phyloP scores from a whole-genome alignment of 2,888 invertebrate genomes.

The Drosophila acutilabella region DNA sequence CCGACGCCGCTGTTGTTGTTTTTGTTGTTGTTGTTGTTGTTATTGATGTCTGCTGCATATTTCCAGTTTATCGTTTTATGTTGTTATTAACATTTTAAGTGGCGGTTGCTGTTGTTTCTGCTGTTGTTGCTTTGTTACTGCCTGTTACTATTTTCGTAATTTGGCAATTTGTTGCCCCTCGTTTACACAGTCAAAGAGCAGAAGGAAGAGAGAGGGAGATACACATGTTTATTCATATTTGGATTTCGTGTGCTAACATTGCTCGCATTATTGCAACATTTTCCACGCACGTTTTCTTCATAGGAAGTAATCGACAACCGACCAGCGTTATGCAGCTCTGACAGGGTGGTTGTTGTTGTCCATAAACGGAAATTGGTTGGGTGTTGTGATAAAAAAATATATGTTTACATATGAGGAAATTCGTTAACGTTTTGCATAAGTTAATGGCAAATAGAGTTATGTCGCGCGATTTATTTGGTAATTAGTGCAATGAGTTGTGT shows the following conservation, averaged over 20 bases:
- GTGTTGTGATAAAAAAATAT: constrained; percentile 38
- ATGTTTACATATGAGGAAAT: constrained; percentile 65
- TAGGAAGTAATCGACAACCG: constrained; percentile 69
- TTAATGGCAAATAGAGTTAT: constrained; percentile 37
- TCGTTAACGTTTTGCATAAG: constrained; percentile 65
- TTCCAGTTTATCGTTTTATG: constrained; percentile 70
- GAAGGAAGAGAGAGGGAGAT: neutral
- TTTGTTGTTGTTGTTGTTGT: constrained; percentile 25
- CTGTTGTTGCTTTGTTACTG: constrained; percentile 37
- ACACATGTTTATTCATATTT: constrained; percentile 24
- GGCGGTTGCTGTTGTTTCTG: constrained; percentile 37
- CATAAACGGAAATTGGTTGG: constrained; percentile 67
- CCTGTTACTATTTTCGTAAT: constrained; percentile 58
- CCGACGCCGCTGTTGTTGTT: constrained; percentile 1
- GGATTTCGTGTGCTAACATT: constrained; percentile 55
- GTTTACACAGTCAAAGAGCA: constrained; percentile 11
- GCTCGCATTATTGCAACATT: constrained; percentile 75
- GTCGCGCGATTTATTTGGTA: constrained; percentile 39
- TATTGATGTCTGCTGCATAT: constrained; percentile 46
- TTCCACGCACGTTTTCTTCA: constrained; percentile 52
- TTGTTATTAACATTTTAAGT: constrained; percentile 76
- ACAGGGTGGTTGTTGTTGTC: constrained; percentile 29
- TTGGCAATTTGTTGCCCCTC: constrained; percentile 61
- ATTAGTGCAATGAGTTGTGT: constrained; percentile 20
- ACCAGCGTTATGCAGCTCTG: constrained; percentile 42